Evolutionary conservation across 2,888 invertebrate genomes (phyloP).

Genomic region (Eustalomyia histrio): DNA sequence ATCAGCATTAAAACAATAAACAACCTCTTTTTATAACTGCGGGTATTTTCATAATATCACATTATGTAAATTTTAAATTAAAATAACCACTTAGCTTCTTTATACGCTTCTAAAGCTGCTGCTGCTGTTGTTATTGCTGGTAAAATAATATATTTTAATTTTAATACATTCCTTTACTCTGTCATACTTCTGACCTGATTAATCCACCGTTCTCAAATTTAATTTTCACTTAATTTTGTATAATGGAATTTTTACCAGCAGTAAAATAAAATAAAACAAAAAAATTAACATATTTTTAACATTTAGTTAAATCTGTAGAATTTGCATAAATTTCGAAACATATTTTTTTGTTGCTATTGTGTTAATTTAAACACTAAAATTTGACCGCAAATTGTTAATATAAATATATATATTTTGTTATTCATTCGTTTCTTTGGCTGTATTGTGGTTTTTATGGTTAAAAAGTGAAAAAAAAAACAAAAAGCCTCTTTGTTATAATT

Average conservation of each 20-base stretch:
- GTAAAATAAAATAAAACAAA: conserved; percentile 17
- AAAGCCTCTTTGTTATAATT: no score
- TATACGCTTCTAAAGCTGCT: neutral
- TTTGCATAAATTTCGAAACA: conserved; percentile 66
- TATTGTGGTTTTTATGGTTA: conserved; percentile 41
- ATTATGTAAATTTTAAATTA: conserved; percentile 38
- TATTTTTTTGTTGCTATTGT: conserved; percentile 28
- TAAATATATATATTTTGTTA: conserved; percentile 9
- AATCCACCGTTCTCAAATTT: conserved; percentile 57
- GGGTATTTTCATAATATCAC: conserved; percentile 24
- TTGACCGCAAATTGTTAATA: conserved; percentile 49
- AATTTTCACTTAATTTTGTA: conserved; percentile 68
- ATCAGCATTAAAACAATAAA: conserved; percentile 53
- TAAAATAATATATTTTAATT: neutral
- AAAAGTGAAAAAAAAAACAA: neutral
- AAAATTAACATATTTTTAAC: conserved; percentile 68
- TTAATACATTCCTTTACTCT: conserved; percentile 28
- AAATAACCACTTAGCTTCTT: conserved; percentile 44
- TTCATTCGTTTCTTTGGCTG: conserved; percentile 20
- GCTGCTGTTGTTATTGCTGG: no score
- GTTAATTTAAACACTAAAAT: conserved; percentile 30
- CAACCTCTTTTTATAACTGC: conserved; percentile 20
- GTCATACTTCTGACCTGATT: conserved; percentile 45
- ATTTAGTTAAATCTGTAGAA: conserved; percentile 65
- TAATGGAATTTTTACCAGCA: conserved; percentile 48